These are phyloP conservation scores for Suncus etruscus DNA, from an alignment of 2,113 vertebrate species.

Conservation along the genomic window DNA sequence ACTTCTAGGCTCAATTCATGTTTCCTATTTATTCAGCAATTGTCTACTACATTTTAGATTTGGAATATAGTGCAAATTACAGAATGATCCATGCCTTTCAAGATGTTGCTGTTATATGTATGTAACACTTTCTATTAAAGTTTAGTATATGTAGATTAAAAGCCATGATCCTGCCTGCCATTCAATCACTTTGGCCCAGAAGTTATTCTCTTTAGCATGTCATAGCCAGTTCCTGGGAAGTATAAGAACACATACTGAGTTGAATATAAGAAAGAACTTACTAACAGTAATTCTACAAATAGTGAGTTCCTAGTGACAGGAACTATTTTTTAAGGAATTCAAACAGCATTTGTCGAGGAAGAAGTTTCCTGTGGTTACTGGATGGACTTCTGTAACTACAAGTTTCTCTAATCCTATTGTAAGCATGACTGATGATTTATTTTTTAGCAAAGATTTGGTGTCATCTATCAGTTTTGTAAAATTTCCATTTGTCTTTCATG, in stretches of 20 bases:
- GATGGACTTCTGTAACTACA: neutral
- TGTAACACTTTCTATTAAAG: neutral
- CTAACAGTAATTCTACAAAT: neutral
- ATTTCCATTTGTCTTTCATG: neutral
- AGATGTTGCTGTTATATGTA: neutral
- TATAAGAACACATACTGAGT: neutral
- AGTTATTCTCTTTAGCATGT: neutral
- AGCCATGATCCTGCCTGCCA: too few relatives aligned
- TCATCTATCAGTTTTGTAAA: neutral
- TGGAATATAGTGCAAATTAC: too few relatives aligned
- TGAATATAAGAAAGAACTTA: neutral
- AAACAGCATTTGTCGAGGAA: neutral
- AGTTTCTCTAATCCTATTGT: neutral
- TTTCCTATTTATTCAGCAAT: too few relatives aligned
- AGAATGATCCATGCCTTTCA: too few relatives aligned
- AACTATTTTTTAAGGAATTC: neutral
- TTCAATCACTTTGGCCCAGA: too few relatives aligned
- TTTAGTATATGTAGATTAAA: too few relatives aligned
- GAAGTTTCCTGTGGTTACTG: neutral
- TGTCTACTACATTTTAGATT: too few relatives aligned
- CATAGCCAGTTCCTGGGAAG: neutral
- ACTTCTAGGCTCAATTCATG: too few relatives aligned
- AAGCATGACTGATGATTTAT: neutral
- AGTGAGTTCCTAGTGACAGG: neutral
- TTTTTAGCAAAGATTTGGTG: slow-evolving; percentile 3